Base-by-base conservation (phyloP, 2,888 invertebrate genomes). In the Trichopria drosophilae region DNA sequence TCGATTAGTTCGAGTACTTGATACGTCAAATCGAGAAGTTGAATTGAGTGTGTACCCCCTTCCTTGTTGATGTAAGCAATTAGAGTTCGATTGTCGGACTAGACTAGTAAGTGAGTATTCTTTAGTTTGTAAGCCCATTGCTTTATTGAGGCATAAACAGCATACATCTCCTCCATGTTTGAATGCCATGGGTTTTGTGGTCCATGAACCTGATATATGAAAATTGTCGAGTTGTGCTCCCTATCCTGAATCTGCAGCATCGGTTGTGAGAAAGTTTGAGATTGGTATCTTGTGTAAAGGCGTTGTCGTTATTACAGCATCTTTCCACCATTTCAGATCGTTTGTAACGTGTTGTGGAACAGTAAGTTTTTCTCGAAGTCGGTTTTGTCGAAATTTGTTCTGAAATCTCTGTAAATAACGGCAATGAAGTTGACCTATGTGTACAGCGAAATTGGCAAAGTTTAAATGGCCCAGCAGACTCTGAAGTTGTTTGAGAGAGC, bases 1-100 rank as follows among this genome's bases (percentile, higher is more conserved):
- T 59, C 51, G 5, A 50, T 32, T 12, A 51, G 10, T 13, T 26
- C 6, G 3, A 59, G 46, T 1, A 55, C n/a, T 12, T 49, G 20
- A 20, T 37, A 43, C 2, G 57, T 55, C 6, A 57, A 32, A 15
- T 48, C 24, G 32, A 48, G 44, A 0, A 59, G 40, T 1, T 40
- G 24, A 10, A 55, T 1, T 2, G 53, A 59, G 10, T 23, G 51
- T 26, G 57, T 57, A 1, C 51, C 55, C 10, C 48, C 53, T 26
- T 59, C 51, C 22, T 55, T 55, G 24, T 45, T 45, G 20, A 59
- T 49, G 31, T 57, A 55, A 0, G 51, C 50, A 4, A 57, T 51
- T 5, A 53, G 35, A 5, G 53, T 54, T 0, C 45, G 24, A 15
- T 56, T 58, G 52, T 58, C 58, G 4, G 58, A 20, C 18, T 58